Conservation (phyloP, 2,113 vertebrate species). For the Phycodurus eques region DNA sequence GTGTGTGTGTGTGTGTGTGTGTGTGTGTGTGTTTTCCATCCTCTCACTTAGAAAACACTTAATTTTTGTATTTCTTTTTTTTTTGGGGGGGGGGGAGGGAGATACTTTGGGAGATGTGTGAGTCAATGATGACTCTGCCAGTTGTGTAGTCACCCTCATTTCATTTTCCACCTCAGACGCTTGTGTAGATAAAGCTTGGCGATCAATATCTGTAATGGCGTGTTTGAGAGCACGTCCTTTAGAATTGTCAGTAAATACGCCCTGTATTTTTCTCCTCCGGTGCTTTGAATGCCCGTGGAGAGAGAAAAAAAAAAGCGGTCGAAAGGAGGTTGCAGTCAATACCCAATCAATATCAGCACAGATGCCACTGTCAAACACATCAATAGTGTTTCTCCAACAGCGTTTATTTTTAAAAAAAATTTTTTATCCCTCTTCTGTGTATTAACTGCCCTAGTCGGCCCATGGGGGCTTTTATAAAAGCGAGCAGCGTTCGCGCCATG, state of each 20-base stretch:
- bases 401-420: neutral
- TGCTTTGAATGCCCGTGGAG: conserved; percentile 8
- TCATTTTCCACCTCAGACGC: conserved; percentile 3
- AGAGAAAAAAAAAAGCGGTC: conserved; percentile 17
- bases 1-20: neutral
- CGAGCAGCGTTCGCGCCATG: conserved; percentile 24
- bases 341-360: conserved; percentile 68
- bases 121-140: conserved; percentile 20
- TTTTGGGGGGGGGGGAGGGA: neutral
- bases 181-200: conserved; percentile 17
- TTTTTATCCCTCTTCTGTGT: conserved; percentile 28
- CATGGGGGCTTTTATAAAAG: conserved; percentile 41
- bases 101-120: conserved; percentile 24
- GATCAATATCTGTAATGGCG: conserved; percentile 27
- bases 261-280: conserved; percentile 34
- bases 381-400: conserved; percentile 61
- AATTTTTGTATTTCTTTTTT: conserved; percentile 22
- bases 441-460: conserved; percentile 57
- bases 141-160: conserved; percentile 3
- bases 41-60: conserved; percentile 34
- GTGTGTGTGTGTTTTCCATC: conserved; percentile 35
- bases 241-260: conserved; percentile 24
- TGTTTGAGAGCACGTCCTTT: conserved; percentile 32
- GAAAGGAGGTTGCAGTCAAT: conserved; percentile 56
- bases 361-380: conserved; percentile 71